Evolutionary conservation across 92 coral and sea anemone genomes (phyloP).

Genomic region (Zoanthus sociatus): DNA sequence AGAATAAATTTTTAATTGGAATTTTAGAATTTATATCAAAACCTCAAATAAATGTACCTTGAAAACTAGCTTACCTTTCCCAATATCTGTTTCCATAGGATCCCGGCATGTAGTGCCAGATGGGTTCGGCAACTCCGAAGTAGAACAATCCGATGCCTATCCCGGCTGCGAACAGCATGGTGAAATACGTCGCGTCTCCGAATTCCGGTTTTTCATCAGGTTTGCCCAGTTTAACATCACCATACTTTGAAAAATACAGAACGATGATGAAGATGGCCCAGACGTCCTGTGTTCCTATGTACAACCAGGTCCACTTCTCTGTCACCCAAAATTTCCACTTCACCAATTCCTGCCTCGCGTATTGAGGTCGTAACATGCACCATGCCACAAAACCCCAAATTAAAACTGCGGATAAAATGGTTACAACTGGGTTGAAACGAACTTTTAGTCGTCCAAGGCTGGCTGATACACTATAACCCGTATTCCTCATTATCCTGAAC

Average conservation of each 20-base stretch:
- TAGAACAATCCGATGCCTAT: conserved; percentile 47
- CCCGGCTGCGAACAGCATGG: neutral
- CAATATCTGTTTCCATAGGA: conserved; percentile 25
- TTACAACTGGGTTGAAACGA: conserved; percentile 79
- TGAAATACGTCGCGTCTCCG: conserved; percentile 82
- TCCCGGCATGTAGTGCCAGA: conserved; percentile 55
- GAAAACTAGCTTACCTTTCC: conserved; percentile 24
- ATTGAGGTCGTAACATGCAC: conserved; percentile 58
- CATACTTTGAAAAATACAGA: conserved; percentile 83
- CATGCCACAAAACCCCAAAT: conserved; percentile 75
- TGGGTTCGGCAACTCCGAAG: conserved; percentile 78
- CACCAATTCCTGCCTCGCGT: conserved; percentile 45
- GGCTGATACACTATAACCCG: neutral
- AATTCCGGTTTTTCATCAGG: conserved; percentile 87
- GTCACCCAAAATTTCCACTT: conserved; percentile 77
- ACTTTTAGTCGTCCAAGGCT: neutral
- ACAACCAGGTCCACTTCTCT: conserved; percentile 78
- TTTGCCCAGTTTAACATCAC: conserved; percentile 77
- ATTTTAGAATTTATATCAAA: neutral
- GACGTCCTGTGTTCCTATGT: conserved; percentile 87
- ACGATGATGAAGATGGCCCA: conserved; percentile 82
- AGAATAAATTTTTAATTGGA: neutral
- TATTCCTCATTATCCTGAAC: neutral
- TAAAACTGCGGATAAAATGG: conserved; percentile 62
- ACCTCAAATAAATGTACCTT: neutral